These are phyloP conservation scores for Agrochola circellaris DNA, from an alignment of 2,888 invertebrate species.

Conservation along the genomic window DNA sequence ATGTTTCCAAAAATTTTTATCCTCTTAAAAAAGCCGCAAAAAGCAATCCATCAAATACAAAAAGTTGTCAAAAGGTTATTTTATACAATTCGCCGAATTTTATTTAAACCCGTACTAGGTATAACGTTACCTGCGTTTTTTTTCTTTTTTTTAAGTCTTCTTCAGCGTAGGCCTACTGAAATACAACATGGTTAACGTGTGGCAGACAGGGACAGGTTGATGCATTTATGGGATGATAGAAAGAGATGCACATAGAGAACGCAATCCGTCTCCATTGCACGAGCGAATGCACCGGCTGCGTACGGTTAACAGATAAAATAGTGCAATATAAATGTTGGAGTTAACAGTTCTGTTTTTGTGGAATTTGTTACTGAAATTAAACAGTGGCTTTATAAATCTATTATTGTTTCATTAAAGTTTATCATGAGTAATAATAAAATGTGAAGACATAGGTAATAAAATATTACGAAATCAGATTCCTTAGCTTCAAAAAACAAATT, in stretches of 20 bases:
- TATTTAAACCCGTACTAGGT: constrained; percentile 29
- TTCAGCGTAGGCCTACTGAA: constrained; percentile 58
- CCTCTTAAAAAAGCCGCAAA: constrained; percentile 15
- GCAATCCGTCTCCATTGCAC: constrained; percentile 79
- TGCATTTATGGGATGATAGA: constrained; percentile 63
- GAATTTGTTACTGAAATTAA: neutral
- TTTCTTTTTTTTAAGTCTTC: constrained; percentile 57
- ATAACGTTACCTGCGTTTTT: constrained; percentile 38
- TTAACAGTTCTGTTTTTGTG: constrained; percentile 17
- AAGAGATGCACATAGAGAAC: constrained; percentile 71
- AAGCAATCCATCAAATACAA: constrained; percentile 25
- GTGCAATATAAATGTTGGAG: constrained; percentile 23
- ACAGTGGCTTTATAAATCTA: neutral
- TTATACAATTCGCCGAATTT: constrained; percentile 24
- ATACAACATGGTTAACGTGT: constrained; percentile 63
- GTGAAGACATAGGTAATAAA: neutral
- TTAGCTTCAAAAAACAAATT: neutral
- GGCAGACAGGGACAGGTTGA: constrained; percentile 69
- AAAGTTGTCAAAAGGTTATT: constrained; percentile 21
- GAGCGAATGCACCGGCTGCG: constrained; percentile 82
- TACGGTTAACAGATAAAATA: constrained; percentile 65
- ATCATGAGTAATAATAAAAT: neutral
- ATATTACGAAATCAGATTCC: neutral
- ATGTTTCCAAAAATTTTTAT: neutral
- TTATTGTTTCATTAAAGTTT: neutral